Evolutionary conservation across 64 coral and sea anemone genomes (phyloP).

Genomic region (Stichodactyla mertensii): DNA sequence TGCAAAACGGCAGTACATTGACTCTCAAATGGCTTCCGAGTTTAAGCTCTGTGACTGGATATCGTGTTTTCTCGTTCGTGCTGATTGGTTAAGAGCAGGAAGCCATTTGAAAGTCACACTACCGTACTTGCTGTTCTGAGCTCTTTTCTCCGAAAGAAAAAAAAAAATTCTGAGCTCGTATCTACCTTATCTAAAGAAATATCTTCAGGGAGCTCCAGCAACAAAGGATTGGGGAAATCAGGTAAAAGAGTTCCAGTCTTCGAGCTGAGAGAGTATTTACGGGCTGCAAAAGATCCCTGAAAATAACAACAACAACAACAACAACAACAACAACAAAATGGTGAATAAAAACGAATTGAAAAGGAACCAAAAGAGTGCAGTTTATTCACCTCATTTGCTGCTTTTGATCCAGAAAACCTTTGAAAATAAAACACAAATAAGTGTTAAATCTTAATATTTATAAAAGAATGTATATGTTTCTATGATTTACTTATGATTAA

Average conservation of each 20-base stretch:
- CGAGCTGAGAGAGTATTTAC: conserved; percentile 97
- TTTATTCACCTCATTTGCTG: conserved; percentile 73
- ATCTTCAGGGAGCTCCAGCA: conserved; percentile 72
- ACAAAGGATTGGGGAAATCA: conserved; percentile 86
- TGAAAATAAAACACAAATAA: conserved; percentile 11
- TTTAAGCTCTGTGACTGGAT: neutral
- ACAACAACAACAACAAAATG: neutral
- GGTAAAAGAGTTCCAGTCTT: conserved; percentile 94
- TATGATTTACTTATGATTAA: neutral
- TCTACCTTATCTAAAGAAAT: conserved; percentile 79
- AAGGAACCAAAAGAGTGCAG: neutral
- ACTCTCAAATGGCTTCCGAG: neutral
- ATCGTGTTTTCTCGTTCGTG: neutral
- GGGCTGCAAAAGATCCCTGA: conserved; percentile 63
- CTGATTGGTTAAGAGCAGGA: neutral
- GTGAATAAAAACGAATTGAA: neutral
- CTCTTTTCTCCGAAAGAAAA: neutral
- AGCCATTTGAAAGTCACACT: neutral
- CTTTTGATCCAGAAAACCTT: conserved; percentile 95
- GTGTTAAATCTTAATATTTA: neutral
- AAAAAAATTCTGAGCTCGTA: neutral
- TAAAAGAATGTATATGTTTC: neutral
- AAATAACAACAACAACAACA: conserved; percentile 32
- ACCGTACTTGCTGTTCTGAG: neutral
- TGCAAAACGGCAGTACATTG: neutral